These are phyloP conservation scores for Drosophila lacicola DNA, from an alignment of 2,888 invertebrate genomes.

Conservation along the genomic window DNA sequence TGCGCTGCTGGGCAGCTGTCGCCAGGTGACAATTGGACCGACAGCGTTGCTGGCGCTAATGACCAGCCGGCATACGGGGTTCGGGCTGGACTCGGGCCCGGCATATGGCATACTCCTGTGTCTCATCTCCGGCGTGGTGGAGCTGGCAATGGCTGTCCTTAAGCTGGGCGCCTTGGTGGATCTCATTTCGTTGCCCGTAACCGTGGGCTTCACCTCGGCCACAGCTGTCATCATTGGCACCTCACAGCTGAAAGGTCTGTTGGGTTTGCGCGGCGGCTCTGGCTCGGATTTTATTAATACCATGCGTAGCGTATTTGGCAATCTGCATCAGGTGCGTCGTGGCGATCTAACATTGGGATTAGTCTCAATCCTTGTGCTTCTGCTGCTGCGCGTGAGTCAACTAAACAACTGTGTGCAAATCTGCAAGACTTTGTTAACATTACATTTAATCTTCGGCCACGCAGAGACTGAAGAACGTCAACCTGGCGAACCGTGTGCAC, in stretches of 20 bases:
- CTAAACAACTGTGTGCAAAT: neutral
- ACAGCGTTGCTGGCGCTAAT: slow-evolving; percentile 96
- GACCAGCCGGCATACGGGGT: slow-evolving; percentile 89
- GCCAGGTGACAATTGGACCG: slow-evolving; percentile 95
- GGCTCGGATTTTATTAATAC: slow-evolving; percentile 91
- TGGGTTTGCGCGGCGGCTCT: slow-evolving; percentile 91
- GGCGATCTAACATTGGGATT: slow-evolving; percentile 91
- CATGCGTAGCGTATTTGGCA: slow-evolving; percentile 88
- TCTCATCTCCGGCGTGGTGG: slow-evolving; percentile 92
- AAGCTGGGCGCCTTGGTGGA: slow-evolving; percentile 94
- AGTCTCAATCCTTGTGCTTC: slow-evolving; percentile 89
- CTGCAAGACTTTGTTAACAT: neutral
- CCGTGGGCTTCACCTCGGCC: slow-evolving; percentile 95
- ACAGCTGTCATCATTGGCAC: slow-evolving; percentile 95
- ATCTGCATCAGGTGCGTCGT: slow-evolving; percentile 89
- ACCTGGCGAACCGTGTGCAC: slow-evolving; percentile 50
- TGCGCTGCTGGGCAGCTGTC: slow-evolving; percentile 94
- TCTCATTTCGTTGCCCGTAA: slow-evolving; percentile 95
- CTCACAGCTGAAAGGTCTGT: slow-evolving; percentile 91
- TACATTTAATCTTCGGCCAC: neutral
- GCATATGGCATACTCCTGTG: slow-evolving; percentile 94
- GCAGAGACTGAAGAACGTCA: slow-evolving; percentile 76
- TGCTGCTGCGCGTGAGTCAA: slow-evolving; percentile 90
- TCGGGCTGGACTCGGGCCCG: slow-evolving; percentile 86
- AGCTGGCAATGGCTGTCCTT: slow-evolving; percentile 92